Evolutionary conservation across 1,140 invertebrate species (phyloP), one percentile per base, ranked within the genome.

Genomic region (honey bee (Apis mellifera)): DNA sequence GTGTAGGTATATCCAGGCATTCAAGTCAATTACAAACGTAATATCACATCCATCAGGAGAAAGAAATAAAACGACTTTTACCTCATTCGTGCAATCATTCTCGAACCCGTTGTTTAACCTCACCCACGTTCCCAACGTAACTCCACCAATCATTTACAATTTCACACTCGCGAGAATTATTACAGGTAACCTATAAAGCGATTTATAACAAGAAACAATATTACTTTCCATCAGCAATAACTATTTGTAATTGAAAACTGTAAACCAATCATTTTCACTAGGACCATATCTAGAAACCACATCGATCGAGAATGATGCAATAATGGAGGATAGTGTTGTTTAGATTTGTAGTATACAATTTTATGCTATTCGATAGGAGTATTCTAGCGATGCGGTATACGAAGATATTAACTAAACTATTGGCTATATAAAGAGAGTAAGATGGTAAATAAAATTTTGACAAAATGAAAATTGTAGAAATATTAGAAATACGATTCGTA

Each of bases 131-230:
- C 19, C 48, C 42, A 23, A 4, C 9, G 11, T 19, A 52, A 54
- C 15, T 9, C 1, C 23, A 8, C 48, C n/a, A 23, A 26, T 70
- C 50, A 15, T 23, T 15, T 23, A 2, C 48, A 70, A 70, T 54
- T 70, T 70, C 69, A 70, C 69, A 54, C 69, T 70, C 50, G 15
- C 50, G 9, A 23, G 50, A 54, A 70, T 54, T 12, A 70, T 54
- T 12, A 7, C 42, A 19, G 13, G 9, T n/a, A 17, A 19, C 15
- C n/a, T 4, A 5, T 9, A 42, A 42, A 42, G 9, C 68, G 0
- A 2, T 21, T 15, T 23, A 5, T 26, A 7, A 9, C 68, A 19
- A 50, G 21, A 50, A 54, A 9, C 48, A 19, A 11, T 9, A 1
- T 52, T 12, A 19, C 4, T 23, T 3, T 13, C n/a, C 68, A 70